Percentiles rank a stretch among this genome's conserved stretches.
These are phyloP conservation scores for Diplogasteroides magnus DNA, from an alignment of 1,140 invertebrate species.

Conservation along the genomic window DNA sequence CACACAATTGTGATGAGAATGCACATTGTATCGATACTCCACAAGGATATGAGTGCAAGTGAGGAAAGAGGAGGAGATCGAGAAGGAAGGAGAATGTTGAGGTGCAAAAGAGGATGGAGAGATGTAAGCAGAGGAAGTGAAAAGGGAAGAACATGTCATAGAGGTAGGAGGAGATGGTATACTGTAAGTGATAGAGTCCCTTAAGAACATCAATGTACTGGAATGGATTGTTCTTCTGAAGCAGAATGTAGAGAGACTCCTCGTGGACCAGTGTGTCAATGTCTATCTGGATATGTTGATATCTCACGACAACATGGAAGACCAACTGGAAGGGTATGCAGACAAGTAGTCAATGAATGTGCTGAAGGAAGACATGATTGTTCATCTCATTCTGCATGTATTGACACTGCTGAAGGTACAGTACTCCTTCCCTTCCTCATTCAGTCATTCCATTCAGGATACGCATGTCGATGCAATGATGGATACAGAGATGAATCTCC, in stretches of 20 bases:
- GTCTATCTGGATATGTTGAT: conserved; percentile 36
- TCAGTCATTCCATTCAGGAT: conserved; percentile 21
- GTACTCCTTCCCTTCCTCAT: too few relatives aligned
- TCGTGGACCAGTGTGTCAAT: conserved; percentile 46
- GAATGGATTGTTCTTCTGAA: conserved; percentile 50
- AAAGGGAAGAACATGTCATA: conserved; percentile 41
- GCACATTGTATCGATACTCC: conserved; percentile 56
- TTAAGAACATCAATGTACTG: conserved; percentile 42
- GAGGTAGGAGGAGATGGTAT: conserved; percentile 29
- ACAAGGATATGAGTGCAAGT: conserved; percentile 55
- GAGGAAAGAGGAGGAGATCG: conserved; percentile 15
- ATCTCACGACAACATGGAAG: conserved; percentile 44
- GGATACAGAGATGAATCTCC: conserved; percentile 44
- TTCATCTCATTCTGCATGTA: conserved; percentile 53
- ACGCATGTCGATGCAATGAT: conserved; percentile 56
- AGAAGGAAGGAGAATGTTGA: conserved; percentile 2
- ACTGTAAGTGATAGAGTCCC: conserved; percentile 8
- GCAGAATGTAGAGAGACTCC: conserved; percentile 49
- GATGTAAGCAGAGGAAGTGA: conserved; percentile 30
- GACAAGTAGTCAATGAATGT: conserved; percentile 49
- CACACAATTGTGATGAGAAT: conserved; percentile 54
- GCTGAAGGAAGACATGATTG: conserved; percentile 50
- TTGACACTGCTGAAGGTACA: conserved; percentile 51
- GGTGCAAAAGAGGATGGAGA: conserved; percentile 51
- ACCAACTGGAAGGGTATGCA: conserved; percentile 46